These are phyloP conservation scores for Oryzias curvinotus DNA, from an alignment of 2,113 vertebrate species.

Conservation along the genomic window DNA sequence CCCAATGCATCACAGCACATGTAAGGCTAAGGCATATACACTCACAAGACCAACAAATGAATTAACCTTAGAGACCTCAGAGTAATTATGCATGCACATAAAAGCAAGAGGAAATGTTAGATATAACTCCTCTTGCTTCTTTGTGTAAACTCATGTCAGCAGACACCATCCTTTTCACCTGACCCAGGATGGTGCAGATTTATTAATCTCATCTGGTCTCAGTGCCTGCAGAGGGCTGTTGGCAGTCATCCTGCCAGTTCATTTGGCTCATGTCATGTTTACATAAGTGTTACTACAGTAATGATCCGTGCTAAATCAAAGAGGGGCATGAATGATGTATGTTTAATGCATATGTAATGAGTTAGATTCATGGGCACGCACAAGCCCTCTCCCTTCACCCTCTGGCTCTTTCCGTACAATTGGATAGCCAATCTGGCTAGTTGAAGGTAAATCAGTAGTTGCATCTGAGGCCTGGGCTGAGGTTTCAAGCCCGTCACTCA, in stretches of 20 bases:
- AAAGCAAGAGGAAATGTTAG: too few species aligned
- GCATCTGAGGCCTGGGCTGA: conserved; percentile 32
- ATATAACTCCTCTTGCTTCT: background rate
- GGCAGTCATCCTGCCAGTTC: conserved; percentile 47
- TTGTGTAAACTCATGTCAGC: conserved; percentile 27
- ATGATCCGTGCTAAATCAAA: conserved; percentile 52
- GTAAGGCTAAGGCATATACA: conserved; percentile 77
- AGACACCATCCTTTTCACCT: conserved; percentile 38
- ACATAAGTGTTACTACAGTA: conserved; percentile 35
- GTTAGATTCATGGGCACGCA: background rate
- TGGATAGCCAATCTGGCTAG: conserved; percentile 36
- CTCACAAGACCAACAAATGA: background rate
- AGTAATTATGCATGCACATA: too few species aligned
- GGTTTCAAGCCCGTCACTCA: conserved; percentile 43
- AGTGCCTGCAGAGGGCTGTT: conserved; percentile 39
- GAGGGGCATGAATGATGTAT: conserved; percentile 27
- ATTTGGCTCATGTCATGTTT: conserved; percentile 46
- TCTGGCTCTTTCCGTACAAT: conserved; percentile 34
- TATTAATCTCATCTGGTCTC: conserved; percentile 41
- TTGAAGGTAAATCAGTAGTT: conserved; percentile 49
- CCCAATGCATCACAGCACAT: conserved; percentile 96
- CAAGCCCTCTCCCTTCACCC: conserved; percentile 8
- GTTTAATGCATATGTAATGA: conserved; percentile 34
- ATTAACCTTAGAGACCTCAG: background rate
- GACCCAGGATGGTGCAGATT: conserved; percentile 59